These are phyloP conservation scores for Lota lota DNA, from an alignment of 2,113 vertebrate species.

Conservation along the genomic window DNA sequence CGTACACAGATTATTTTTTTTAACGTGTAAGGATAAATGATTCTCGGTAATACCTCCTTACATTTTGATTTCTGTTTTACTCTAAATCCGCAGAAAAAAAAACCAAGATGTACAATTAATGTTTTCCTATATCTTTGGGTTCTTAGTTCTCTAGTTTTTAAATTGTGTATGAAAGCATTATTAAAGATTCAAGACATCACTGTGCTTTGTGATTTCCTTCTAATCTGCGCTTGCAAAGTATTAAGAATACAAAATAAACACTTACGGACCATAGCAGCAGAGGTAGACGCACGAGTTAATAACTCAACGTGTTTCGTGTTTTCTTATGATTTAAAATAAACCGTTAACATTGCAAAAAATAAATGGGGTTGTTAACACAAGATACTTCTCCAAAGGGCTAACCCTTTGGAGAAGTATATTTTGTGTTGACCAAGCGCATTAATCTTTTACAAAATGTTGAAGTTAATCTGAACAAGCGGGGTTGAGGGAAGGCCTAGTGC, in stretches of 20 bases:
- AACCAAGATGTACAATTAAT: constrained; percentile 48
- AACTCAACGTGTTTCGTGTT: too few species aligned
- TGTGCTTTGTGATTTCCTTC: constrained; percentile 35
- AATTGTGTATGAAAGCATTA: constrained; percentile 58
- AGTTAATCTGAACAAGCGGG: too few species aligned
- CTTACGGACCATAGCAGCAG: neutral
- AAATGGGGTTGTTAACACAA: too few species aligned
- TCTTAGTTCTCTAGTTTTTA: constrained; percentile 43
- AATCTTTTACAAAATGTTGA: too few species aligned
- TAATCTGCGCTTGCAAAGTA: constrained; percentile 28
- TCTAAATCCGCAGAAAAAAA: constrained; percentile 22
- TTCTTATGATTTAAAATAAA: too few species aligned
- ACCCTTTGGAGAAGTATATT: too few species aligned
- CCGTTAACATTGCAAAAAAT: too few species aligned
- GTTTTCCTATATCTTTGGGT: constrained; percentile 70
- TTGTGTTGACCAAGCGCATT: too few species aligned
- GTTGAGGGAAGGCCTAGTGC: too few species aligned
- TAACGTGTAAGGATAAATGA: constrained; percentile 14
- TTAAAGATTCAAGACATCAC: constrained; percentile 57
- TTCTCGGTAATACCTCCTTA: constrained; percentile 30
- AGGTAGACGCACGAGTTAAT: neutral
- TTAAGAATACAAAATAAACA: constrained; percentile 63
- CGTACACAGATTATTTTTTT: constrained; percentile 13
- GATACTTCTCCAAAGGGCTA: too few species aligned
- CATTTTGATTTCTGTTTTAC: constrained; percentile 24